Conservation (phyloP, 2,797 vertebrate species). For the Gymnoscopelus braueri region DNA sequence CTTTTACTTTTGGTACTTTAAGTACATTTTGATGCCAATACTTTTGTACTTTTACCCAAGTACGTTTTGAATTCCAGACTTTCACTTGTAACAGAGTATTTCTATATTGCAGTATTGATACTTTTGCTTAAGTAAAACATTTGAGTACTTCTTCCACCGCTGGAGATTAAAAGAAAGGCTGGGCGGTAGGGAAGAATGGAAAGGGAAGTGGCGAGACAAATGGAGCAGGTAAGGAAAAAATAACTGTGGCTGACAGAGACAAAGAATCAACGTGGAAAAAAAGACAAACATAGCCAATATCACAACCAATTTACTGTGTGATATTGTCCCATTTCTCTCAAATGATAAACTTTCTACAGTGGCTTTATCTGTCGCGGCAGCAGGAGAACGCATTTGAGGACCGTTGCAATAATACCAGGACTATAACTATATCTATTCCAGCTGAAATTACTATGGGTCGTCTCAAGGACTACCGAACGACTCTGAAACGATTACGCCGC, state of each 20-base stretch:
- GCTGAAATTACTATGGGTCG: constrained; percentile 1
- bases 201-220: not conserved
- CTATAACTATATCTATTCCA: not conserved
- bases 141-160: no score
- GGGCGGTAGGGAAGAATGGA: not conserved
- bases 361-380: not conserved
- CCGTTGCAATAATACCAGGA: not conserved
- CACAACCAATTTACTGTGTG: not conserved
- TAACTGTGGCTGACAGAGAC: no score
- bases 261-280: no score
- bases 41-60: no score
- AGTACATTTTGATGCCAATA: no score
- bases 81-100: no score
- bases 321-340: not conserved
- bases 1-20: no score
- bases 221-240: not conserved
- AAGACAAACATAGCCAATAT: not conserved
- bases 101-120: no score
- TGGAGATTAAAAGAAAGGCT: constrained; percentile 13
- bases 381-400: not conserved
- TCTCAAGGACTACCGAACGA: not conserved
- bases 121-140: no score
- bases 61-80: no score
- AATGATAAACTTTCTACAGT: not conserved
- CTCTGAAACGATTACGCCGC: constrained; percentile 9